Percentiles rank a stretch among this genome's conserved stretches.
phyloP scores from a whole-genome alignment of 92 coral and sea anemone genomes.

The Plumapathes pennacea region DNA sequence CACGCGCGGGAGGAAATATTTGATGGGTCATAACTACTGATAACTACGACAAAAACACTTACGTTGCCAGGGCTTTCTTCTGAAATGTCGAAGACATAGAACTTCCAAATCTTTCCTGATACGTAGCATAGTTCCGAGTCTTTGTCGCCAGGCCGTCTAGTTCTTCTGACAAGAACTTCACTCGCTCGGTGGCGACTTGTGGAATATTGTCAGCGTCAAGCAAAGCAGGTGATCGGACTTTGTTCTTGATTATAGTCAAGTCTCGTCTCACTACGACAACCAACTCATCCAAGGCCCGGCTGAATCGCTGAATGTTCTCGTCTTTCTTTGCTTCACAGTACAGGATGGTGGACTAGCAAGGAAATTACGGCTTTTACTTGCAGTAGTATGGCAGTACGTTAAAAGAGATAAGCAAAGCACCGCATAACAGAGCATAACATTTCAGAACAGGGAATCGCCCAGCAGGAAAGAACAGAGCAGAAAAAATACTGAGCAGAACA shows the following conservation, averaged over 20 bases:
- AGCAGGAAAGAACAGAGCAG: too few species aligned
- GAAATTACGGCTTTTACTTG: too few species aligned
- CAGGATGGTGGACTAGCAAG: slow-evolving; percentile 80
- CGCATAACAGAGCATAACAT: too few species aligned
- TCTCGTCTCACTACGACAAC: slow-evolving; percentile 79
- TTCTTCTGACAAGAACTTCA: slow-evolving; percentile 76
- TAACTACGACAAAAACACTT: too few species aligned
- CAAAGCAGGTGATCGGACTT: slow-evolving; percentile 76
- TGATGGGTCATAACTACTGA: too few species aligned
- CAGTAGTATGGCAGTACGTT: too few species aligned
- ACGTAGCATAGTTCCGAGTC: slow-evolving; percentile 74
- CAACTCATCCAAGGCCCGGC: slow-evolving; percentile 72
- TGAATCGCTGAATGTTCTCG: slow-evolving; percentile 80
- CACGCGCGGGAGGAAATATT: too few species aligned
- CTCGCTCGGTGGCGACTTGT: slow-evolving; percentile 69
- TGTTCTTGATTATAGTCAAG: slow-evolving; percentile 71
- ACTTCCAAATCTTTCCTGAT: slow-evolving; percentile 85
- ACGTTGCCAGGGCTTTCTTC: slow-evolving; percentile 76
- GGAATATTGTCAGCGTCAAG: slow-evolving; percentile 86
- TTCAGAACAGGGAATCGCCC: too few species aligned
- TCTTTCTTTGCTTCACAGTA: slow-evolving; percentile 96
- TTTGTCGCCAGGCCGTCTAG: slow-evolving; percentile 64
- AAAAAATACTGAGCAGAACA: too few species aligned
- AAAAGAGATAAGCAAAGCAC: too few species aligned
- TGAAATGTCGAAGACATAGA: slow-evolving; percentile 79